These are phyloP conservation scores for Pterois miles DNA, from an alignment of 2,797 vertebrate genomes.

Conservation along the genomic window DNA sequence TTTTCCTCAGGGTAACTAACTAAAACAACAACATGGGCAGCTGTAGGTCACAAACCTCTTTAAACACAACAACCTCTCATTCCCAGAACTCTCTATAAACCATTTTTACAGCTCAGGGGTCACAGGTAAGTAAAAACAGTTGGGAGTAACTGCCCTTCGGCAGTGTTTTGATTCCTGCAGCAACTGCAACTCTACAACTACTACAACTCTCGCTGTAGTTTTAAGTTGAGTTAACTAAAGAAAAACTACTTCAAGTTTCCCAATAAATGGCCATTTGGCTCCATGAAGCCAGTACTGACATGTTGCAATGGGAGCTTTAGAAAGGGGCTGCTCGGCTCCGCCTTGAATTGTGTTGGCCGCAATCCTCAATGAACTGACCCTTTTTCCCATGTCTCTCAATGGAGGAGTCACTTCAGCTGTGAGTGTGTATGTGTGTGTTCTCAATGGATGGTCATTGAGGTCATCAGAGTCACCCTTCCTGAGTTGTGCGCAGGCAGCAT, in stretches of 20 bases:
- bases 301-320: background rate
- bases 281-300: constrained; percentile 1
- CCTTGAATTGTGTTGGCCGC: constrained; percentile 25
- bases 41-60: constrained; percentile 42
- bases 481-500: constrained; percentile 66
- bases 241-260: constrained; percentile 18
- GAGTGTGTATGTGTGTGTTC: constrained; percentile 52
- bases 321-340: background rate
- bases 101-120: constrained; percentile 49
- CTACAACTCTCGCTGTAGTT: too few relatives aligned
- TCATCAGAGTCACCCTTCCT: constrained; percentile 71
- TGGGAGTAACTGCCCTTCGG: constrained; percentile 12
- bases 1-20: background rate
- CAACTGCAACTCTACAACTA: constrained; percentile 20
- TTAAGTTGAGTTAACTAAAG: too few relatives aligned
- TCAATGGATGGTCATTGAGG: constrained; percentile 72
- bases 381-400: constrained; percentile 60
- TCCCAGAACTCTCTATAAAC: constrained; percentile 66
- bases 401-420: constrained; percentile 42
- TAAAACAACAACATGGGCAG: constrained; percentile 35
- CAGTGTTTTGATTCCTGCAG: constrained; percentile 38
- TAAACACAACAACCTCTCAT: constrained; percentile 48
- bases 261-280: constrained; percentile 27
- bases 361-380: constrained; percentile 22
- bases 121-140: constrained; percentile 52